Conservation (phyloP, 1,140 invertebrate genomes). For the Zaprionus vittiger region DNA sequence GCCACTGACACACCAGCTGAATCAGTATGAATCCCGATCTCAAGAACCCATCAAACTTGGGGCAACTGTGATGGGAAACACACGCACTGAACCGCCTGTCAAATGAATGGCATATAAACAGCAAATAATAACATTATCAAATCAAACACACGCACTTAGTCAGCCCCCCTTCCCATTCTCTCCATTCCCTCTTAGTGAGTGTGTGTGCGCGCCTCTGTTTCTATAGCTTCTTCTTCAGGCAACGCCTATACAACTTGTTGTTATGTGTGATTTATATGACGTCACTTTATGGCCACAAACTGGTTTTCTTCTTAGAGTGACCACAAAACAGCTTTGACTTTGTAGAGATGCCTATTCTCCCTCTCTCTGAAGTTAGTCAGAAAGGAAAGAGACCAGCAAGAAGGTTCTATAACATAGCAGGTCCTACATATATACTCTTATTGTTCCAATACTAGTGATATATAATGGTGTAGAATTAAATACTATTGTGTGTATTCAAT, state of each 20-base stretch:
- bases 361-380: conserved; percentile 3
- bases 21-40: conserved; percentile 21
- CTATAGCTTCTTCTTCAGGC: conserved; percentile 32
- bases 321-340: too few relatives aligned
- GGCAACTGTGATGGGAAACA: conserved; percentile 48
- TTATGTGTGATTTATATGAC: conserved; percentile 65
- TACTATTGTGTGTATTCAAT: too few relatives aligned
- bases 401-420: too few relatives aligned
- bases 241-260: conserved; percentile 72
- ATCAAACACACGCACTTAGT: conserved; percentile 56
- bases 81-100: conserved; percentile 44
- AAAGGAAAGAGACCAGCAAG: conserved; percentile 21
- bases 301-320: conserved; percentile 44
- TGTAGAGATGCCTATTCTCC: too few relatives aligned
- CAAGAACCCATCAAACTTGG: background rate
- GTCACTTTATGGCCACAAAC: conserved; percentile 64
- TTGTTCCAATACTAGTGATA: too few relatives aligned
- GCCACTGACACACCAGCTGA: conserved; percentile 56
- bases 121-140: conserved; percentile 78
- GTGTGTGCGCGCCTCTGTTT: conserved; percentile 7
- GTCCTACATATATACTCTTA: too few relatives aligned
- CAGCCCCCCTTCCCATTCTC: background rate
- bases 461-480: too few relatives aligned
- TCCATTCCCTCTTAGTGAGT: too few relatives aligned
- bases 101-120: conserved; percentile 68